Percentiles rank a stretch among this genome's conserved stretches.
Conservation (phyloP, 2,113 vertebrate species). For the Silurus asotus region DNA sequence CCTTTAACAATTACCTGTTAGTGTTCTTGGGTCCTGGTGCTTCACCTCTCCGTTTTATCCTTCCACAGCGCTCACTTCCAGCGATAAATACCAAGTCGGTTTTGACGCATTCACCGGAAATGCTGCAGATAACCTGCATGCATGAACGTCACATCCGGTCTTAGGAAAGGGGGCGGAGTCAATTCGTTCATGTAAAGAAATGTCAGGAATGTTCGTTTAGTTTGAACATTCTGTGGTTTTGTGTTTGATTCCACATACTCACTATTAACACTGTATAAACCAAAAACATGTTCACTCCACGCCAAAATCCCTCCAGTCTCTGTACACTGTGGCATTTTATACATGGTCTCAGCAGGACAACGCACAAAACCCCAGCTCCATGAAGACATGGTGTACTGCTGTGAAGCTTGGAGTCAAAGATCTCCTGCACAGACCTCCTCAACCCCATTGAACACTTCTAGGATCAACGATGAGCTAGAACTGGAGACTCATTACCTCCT, state of each 20-base stretch:
- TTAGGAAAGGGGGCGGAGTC: not conserved
- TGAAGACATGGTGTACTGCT: no score
- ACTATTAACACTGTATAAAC: no score
- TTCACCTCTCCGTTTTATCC: not conserved
- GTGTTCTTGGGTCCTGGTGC: not conserved
- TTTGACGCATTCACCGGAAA: conserved; percentile 29
- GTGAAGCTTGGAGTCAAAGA: no score
- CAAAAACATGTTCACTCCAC: no score
- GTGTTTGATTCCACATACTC: not conserved
- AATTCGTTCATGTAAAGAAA: not conserved
- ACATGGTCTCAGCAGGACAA: no score
- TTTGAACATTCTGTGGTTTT: not conserved
- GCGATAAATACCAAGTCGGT: not conserved
- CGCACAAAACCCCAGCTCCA: no score
- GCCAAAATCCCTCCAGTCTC: no score
- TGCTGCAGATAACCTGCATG: not conserved
- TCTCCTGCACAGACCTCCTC: no score
- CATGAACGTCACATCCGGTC: conserved; percentile 44
- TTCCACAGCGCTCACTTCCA: not conserved
- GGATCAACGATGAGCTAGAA: no score
- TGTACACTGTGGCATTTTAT: no score
- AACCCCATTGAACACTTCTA: no score
- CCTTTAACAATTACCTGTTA: not conserved
- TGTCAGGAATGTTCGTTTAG: not conserved
- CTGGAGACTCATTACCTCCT: no score